Conservation (phyloP, 92 coral and sea anemone species). For the Umimayanthus chanpuru region DNA sequence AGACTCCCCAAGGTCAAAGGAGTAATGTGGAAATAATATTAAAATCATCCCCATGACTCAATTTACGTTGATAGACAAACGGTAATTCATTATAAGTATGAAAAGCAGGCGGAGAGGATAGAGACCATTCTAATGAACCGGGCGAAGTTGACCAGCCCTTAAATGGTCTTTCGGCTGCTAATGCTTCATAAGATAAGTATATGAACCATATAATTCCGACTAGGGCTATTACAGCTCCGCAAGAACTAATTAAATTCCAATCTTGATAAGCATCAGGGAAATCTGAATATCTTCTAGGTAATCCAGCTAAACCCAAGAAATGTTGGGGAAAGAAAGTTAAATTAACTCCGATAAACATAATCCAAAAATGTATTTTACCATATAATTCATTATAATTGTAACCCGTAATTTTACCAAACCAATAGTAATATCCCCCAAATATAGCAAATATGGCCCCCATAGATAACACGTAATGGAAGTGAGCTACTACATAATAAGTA, state of each 20-base stretch:
- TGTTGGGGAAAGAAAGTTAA: constrained; percentile 46
- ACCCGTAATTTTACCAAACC: constrained; percentile 77
- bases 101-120: no score
- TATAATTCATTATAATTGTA: constrained; percentile 73
- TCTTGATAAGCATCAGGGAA: constrained; percentile 71
- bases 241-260: constrained; percentile 75
- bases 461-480: constrained; percentile 49
- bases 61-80: neutral
- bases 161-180: neutral
- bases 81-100: no score
- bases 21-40: constrained; percentile 39
- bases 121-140: no score
- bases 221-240: constrained; percentile 69
- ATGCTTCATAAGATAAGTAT: constrained; percentile 65
- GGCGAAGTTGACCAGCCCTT: no score
- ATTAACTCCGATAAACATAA: constrained; percentile 45
- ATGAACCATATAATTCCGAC: constrained; percentile 75
- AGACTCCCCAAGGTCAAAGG: constrained; percentile 91
- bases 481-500: constrained; percentile 49
- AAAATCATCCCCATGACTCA: constrained; percentile 16
- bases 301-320: constrained; percentile 47
- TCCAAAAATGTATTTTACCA: constrained; percentile 77
- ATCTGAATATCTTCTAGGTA: constrained; percentile 67
- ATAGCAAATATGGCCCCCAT: constrained; percentile 51
- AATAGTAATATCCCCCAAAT: constrained; percentile 59